Conservation (phyloP, 2,888 invertebrate genomes). For the Galerucella pusilla region DNA sequence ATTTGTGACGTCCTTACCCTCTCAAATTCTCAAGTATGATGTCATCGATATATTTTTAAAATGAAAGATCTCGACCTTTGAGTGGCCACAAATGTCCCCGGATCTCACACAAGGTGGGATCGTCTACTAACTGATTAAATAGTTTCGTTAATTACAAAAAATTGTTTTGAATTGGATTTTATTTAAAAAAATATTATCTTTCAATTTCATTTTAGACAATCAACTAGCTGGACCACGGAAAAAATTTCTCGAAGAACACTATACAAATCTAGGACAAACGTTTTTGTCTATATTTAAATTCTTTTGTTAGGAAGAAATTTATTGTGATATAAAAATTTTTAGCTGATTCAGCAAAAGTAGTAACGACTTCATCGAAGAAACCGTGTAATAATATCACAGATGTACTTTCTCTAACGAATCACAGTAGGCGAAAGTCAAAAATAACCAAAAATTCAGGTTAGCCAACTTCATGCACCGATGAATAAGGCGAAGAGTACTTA, state of each 20-base stretch:
- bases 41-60: no score
- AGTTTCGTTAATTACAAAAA: no score
- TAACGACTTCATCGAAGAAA: neutral
- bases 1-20: no score
- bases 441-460: slow-evolving; percentile 39
- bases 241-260: neutral
- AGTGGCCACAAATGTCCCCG: no score
- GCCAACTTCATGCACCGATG: slow-evolving; percentile 28
- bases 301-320: neutral
- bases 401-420: slow-evolving; percentile 34
- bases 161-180: no score
- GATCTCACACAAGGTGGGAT: no score
- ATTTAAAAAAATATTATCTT: no score
- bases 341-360: neutral
- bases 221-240: neutral
- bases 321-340: neutral
- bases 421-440: slow-evolving; percentile 32
- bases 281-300: neutral
- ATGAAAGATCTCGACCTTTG: no score
- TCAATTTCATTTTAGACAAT: neutral
- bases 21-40: no score
- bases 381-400: neutral
- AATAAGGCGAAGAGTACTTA: slow-evolving; percentile 13
- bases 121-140: no score
- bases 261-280: neutral